Conservation (phyloP, 2,888 invertebrate genomes). For the Punctoribates punctum region DNA sequence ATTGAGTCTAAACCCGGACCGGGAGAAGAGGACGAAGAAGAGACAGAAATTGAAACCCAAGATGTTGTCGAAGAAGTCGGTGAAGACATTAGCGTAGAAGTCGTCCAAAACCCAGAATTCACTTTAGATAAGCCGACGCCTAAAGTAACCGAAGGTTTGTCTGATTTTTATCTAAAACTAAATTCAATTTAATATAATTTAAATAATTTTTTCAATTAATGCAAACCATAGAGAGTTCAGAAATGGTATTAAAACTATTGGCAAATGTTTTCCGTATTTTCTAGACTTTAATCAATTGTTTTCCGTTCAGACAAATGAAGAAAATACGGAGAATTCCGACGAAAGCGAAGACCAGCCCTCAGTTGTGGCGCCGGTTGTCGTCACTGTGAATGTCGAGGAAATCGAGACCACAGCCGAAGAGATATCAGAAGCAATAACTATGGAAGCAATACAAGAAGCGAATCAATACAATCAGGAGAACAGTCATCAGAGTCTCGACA, state of each 20-base stretch:
- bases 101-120: constrained; percentile 1
- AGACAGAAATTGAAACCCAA: too few relatives aligned
- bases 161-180: background rate
- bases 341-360: constrained; percentile 3
- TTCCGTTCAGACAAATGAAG: background rate
- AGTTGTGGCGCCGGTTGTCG: background rate
- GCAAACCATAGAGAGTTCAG: background rate
- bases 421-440: constrained; percentile 34
- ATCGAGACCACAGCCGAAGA: constrained; percentile 20
- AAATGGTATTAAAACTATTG: background rate
- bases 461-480: constrained; percentile 17
- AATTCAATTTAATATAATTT: background rate
- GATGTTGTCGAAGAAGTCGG: background rate
- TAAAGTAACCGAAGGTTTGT: constrained; percentile 10
- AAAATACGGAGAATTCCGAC: background rate
- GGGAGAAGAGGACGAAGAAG: constrained; percentile 28
- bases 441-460: constrained; percentile 28
- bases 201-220: background rate
- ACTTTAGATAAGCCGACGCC: constrained; percentile 23
- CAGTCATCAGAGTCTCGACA: background rate
- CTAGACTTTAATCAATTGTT: background rate
- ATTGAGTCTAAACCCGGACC: constrained; percentile 63
- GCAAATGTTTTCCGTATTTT: background rate
- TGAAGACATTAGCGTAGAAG: background rate
- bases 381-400: background rate